phyloP scores from a whole-genome alignment of 1,140 invertebrate genomes.

The Cyclargus thomasi region DNA sequence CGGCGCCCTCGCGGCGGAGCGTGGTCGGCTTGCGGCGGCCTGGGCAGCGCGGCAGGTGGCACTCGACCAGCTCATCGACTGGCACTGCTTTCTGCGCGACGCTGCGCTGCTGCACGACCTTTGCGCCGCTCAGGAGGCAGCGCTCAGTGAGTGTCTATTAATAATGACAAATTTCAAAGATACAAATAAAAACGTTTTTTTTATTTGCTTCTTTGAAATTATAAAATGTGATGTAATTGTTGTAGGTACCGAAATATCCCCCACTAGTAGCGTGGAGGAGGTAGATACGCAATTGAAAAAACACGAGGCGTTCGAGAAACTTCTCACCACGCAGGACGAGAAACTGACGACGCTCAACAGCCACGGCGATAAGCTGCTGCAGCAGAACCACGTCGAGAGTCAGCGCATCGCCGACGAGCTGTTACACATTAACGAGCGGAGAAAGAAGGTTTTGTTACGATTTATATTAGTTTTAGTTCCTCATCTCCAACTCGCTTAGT shows the following conservation, averaged over 20 bases:
- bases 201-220: not conserved
- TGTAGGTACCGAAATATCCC: slow-evolving; percentile 66
- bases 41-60: slow-evolving; percentile 94
- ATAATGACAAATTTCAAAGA: no score
- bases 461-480: no score
- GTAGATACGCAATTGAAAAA: slow-evolving; percentile 91
- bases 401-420: slow-evolving; percentile 86
- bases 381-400: slow-evolving; percentile 96
- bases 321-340: slow-evolving; percentile 89
- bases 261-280: slow-evolving; percentile 85
- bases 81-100: slow-evolving; percentile 96
- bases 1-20: slow-evolving; percentile 84
- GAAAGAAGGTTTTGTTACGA: slow-evolving; percentile 76
- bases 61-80: slow-evolving; percentile 94
- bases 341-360: slow-evolving; percentile 89
- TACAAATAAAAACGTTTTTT: no score
- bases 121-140: slow-evolving; percentile 91
- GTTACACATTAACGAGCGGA: slow-evolving; percentile 81
- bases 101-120: slow-evolving; percentile 94
- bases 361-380: slow-evolving; percentile 91
- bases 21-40: slow-evolving; percentile 85
- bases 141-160: slow-evolving; percentile 61
- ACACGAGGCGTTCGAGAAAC: slow-evolving; percentile 92
- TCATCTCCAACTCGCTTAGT: no score
- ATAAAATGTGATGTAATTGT: not conserved